Evolutionary conservation across 2,888 invertebrate species (phyloP).

Genomic region (Eutolmus rufibarbis): DNA sequence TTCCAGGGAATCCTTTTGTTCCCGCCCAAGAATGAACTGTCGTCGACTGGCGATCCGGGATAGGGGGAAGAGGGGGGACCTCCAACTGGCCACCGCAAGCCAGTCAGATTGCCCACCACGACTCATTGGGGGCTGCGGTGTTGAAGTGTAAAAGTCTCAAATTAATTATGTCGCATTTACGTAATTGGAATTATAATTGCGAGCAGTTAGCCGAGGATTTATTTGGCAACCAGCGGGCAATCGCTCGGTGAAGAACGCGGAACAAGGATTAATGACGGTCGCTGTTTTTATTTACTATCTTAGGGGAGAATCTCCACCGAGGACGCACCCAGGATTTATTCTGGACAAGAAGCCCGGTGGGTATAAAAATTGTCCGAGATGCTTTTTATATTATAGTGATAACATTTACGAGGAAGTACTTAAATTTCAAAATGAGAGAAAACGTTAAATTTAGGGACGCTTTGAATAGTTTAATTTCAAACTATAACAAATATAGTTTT

Average conservation of each 20-base stretch:
- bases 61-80: background rate
- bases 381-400: no score
- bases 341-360: background rate
- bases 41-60: background rate
- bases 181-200: slow-evolving; percentile 24
- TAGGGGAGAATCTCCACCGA: background rate
- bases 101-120: background rate
- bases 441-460: no score
- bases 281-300: background rate
- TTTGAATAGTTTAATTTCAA: no score
- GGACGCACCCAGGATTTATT: background rate
- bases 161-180: slow-evolving; percentile 12
- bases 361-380: background rate
- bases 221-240: background rate
- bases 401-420: no score
- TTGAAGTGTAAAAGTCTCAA: background rate
- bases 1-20: slow-evolving; percentile 18
- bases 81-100: background rate
- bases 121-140: background rate
- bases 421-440: no score
- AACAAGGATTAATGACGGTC: background rate
- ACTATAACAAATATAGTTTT: no score
- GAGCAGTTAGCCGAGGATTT: background rate
- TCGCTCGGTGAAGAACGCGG: background rate
- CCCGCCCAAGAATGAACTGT: background rate